Conservation (phyloP, 2,113 vertebrate genomes). For the Psammodynastes pulverulentus region DNA sequence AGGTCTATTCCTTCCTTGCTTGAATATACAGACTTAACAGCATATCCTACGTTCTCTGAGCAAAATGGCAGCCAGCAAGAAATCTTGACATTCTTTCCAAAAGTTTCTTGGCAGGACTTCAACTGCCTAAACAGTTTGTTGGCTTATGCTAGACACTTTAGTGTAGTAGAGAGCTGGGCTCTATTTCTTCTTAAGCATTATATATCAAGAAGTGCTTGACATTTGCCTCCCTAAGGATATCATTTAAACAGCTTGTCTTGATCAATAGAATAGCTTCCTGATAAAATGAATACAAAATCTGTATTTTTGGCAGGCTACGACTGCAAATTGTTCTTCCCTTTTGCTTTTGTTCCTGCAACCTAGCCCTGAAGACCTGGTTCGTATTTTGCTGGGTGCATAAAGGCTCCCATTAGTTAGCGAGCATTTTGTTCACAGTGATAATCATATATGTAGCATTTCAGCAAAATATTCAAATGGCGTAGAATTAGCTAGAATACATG, state of each 20-base stretch:
- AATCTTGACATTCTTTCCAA: slow-evolving; percentile 27
- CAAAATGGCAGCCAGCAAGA: slow-evolving; percentile 44
- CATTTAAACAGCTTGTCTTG: not conserved
- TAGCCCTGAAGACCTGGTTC: fast-evolving
- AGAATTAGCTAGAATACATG: not conserved
- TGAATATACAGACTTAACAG: slow-evolving; percentile 22
- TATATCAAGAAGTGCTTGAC: not conserved
- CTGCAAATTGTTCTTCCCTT: not conserved
- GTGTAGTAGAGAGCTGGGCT: slow-evolving; percentile 39
- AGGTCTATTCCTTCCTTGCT: slow-evolving; percentile 43
- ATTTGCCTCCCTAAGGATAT: not conserved
- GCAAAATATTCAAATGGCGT: not conserved
- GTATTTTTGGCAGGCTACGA: not conserved
- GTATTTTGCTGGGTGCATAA: not conserved
- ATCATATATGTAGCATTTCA: not conserved
- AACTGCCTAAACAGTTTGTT: slow-evolving; percentile 50
- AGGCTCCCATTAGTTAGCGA: not conserved
- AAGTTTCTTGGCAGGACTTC: slow-evolving; percentile 61
- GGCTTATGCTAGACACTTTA: slow-evolving; percentile 44
- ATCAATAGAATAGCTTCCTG: not conserved
- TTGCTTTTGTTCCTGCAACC: fast-evolving
- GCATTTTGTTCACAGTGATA: fast-evolving
- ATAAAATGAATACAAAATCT: not conserved
- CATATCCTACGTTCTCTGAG: not conserved
- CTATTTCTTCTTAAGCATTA: slow-evolving; percentile 8